A percentile compares a stretch with the other conserved stretches of the same genome.
These are phyloP conservation scores for Pandion haliaetus DNA, from an alignment of 2,113 vertebrate species.

Conservation along the genomic window DNA sequence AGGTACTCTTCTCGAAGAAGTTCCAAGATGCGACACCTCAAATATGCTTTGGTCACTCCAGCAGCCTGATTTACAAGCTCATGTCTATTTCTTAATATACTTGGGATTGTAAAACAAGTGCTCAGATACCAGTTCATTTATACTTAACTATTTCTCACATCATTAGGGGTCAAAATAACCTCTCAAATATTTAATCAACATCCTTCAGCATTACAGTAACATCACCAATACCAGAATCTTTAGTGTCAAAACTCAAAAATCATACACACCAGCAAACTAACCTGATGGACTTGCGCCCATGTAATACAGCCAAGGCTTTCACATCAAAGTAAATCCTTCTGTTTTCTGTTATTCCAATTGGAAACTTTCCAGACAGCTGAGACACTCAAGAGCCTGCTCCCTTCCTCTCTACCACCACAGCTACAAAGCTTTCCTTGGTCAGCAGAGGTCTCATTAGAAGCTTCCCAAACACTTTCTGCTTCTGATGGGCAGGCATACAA, in stretches of 20 bases:
- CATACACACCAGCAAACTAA: neutral
- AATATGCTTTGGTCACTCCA: neutral
- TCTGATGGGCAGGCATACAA: neutral
- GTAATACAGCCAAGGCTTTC: neutral
- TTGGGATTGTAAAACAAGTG: too few relatives aligned
- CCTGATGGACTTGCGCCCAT: accelerated
- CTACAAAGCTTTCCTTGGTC: neutral
- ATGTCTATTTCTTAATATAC: accelerated
- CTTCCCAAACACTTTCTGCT: neutral
- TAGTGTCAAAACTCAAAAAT: too few relatives aligned
- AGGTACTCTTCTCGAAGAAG: accelerated
- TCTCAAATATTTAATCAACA: accelerated
- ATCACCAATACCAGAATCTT: neutral
- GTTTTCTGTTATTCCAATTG: accelerated
- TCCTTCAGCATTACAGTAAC: neutral
- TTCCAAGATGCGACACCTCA: neutral
- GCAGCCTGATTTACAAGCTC: neutral
- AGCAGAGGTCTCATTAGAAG: neutral
- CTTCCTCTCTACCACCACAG: accelerated
- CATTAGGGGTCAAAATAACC: neutral
- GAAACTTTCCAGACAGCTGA: neutral
- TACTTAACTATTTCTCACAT: neutral
- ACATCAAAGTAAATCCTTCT: neutral
- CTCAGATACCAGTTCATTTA: neutral
- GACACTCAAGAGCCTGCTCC: neutral